These are phyloP conservation scores for Lamellibrachia satsuma DNA, from an alignment of 2,888 invertebrate genomes.

Conservation along the genomic window DNA sequence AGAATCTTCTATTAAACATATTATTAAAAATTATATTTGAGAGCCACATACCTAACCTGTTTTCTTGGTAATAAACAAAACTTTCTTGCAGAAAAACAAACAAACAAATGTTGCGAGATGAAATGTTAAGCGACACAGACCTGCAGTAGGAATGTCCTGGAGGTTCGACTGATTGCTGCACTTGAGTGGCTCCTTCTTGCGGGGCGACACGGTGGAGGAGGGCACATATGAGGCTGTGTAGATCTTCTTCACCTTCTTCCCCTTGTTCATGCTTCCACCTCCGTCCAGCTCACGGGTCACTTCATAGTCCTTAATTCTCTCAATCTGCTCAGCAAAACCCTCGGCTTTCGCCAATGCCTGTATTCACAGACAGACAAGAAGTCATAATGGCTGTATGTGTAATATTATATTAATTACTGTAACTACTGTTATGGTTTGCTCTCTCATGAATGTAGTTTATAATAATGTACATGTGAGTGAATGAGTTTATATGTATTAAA, in stretches of 20 bases:
- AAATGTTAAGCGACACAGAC: not conserved
- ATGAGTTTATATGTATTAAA: too few relatives aligned
- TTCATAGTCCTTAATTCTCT: slow-evolving; percentile 55
- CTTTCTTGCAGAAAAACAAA: too few relatives aligned
- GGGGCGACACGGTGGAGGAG: slow-evolving; percentile 13
- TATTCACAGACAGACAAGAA: slow-evolving; percentile 27
- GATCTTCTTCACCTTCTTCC: not conserved
- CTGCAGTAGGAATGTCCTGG: slow-evolving; percentile 7
- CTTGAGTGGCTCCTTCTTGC: slow-evolving; percentile 22
- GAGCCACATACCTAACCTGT: too few relatives aligned
- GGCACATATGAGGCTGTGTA: not conserved
- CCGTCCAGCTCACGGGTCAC: slow-evolving; percentile 49
- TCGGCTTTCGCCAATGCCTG: slow-evolving; percentile 57
- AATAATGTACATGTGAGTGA: too few relatives aligned
- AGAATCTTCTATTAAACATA: too few relatives aligned
- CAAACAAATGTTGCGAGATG: not conserved
- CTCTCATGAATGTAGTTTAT: not conserved
- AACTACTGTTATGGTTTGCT: not conserved
- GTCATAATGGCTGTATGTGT: too few relatives aligned
- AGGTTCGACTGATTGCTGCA: slow-evolving; percentile 25
- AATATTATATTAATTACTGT: too few relatives aligned
- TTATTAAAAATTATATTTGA: too few relatives aligned
- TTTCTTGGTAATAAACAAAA: too few relatives aligned
- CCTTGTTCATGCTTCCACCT: not conserved
- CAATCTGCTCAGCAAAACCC: slow-evolving; percentile 57